Evolutionary conservation across 2,888 invertebrate genomes (phyloP).

Genomic region (Xanthia togata): DNA sequence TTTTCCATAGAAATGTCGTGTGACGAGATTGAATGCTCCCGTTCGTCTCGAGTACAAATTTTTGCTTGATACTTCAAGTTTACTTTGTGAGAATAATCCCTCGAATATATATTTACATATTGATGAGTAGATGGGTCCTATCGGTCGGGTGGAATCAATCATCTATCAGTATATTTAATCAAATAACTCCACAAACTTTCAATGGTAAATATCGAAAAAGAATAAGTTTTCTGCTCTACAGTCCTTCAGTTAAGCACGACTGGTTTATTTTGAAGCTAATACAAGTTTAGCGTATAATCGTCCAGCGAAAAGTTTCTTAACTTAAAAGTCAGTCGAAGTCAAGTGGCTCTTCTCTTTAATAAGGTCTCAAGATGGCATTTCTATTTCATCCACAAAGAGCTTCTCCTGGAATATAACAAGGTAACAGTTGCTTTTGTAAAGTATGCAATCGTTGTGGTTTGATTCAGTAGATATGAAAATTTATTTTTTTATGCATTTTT

Average conservation of each 20-base stretch:
- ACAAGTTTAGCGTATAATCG: conserved; percentile 52
- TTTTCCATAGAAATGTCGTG: conserved; percentile 8
- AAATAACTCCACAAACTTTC: conserved; percentile 54
- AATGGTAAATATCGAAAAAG: conserved; percentile 56
- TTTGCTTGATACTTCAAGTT: conserved; percentile 45
- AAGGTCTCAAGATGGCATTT: conserved; percentile 67
- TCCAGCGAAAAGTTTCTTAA: conserved; percentile 59
- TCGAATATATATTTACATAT: conserved; percentile 60
- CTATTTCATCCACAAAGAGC: conserved; percentile 61
- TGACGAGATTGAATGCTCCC: conserved; percentile 5
- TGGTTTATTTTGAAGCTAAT: conserved; percentile 57
- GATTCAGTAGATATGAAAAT: conserved; percentile 8
- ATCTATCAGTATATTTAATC: conserved; percentile 52
- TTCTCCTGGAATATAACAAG: conserved; percentile 35
- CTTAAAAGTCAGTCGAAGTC: conserved; percentile 65
- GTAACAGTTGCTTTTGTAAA: conserved; percentile 27
- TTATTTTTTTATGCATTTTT: neutral
- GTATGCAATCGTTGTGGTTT: conserved; percentile 24
- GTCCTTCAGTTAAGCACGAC: conserved; percentile 25
- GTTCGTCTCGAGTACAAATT: conserved; percentile 36
- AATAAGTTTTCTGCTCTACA: conserved; percentile 26
- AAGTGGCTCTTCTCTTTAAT: conserved; percentile 66
- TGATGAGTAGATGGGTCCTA: conserved; percentile 55
- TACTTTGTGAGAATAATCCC: conserved; percentile 54
- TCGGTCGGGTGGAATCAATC: conserved; percentile 56